Evolutionary conservation across 2,113 vertebrate genomes (phyloP).

Genomic region (Leucoraja erinaceus): DNA sequence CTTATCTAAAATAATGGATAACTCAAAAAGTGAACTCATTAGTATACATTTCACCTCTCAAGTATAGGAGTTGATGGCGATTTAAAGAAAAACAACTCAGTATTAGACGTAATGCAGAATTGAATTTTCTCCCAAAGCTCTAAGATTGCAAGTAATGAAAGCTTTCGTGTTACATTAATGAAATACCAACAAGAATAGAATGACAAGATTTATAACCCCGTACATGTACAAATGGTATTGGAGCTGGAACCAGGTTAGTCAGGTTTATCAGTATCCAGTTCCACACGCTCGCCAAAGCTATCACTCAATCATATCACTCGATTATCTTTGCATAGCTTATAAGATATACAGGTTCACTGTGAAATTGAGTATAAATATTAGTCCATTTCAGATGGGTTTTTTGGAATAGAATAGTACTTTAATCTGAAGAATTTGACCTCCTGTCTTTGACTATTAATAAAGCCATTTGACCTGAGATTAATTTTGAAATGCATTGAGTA

Average conservation of each 20-base stretch:
- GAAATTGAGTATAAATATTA: neutral
- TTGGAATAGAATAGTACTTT: neutral
- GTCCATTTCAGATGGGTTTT: neutral
- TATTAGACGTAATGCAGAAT: neutral
- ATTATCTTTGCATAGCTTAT: neutral
- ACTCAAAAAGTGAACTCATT: neutral
- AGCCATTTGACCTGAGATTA: neutral
- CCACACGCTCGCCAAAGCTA: neutral
- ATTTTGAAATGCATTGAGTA: neutral
- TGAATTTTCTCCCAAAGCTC: neutral
- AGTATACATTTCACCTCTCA: neutral
- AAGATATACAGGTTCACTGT: neutral
- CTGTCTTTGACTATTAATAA: slow-evolving; percentile 7
- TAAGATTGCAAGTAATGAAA: neutral
- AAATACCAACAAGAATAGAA: neutral
- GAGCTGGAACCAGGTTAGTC: neutral
- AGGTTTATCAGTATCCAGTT: neutral
- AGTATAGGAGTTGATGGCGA: neutral
- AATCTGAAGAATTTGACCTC: slow-evolving; percentile 1
- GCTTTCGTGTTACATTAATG: neutral
- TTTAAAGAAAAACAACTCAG: neutral
- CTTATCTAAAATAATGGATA: neutral
- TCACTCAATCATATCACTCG: neutral
- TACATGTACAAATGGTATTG: neutral
- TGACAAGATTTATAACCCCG: neutral